Percentiles rank a stretch among this genome's conserved stretches.
phyloP scores from a whole-genome alignment of 2,113 vertebrate genomes.

The Myodes glareolus region DNA sequence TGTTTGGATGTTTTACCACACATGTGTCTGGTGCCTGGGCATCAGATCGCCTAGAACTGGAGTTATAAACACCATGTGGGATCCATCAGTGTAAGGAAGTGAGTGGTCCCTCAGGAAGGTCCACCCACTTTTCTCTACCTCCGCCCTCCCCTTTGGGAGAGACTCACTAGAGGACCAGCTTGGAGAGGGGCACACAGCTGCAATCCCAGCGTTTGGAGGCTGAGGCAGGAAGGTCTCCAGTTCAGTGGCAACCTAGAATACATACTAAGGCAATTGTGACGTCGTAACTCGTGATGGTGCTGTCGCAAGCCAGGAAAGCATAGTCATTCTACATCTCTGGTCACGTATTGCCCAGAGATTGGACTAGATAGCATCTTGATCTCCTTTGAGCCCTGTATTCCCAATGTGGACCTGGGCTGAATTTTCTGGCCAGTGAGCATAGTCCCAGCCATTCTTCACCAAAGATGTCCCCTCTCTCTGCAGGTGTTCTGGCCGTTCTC shows the following conservation, averaged over 20 bases:
- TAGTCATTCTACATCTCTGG: not conserved
- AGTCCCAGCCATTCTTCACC: not conserved
- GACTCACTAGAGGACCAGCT: not conserved
- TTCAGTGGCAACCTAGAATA: not conserved
- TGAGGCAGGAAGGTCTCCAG: not conserved
- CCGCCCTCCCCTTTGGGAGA: not conserved
- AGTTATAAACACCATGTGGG: not conserved
- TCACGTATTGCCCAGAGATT: not conserved
- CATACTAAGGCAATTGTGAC: not conserved
- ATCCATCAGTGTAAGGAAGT: not conserved
- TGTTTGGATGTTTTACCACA: not conserved
- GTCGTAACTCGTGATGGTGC: not conserved
- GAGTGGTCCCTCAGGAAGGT: not conserved
- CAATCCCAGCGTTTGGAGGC: not conserved
- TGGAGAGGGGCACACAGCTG: not conserved
- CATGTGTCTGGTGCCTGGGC: not conserved
- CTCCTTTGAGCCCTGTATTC: not conserved
- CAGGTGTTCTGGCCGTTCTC: constrained; percentile 94
- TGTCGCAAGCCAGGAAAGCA: not conserved
- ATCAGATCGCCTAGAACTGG: not conserved
- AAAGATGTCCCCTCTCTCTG: constrained; percentile 40
- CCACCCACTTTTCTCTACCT: not conserved
- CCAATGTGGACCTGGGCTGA: not conserved
- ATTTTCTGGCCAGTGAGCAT: not conserved
- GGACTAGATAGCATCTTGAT: not conserved